phyloP scores from a whole-genome alignment of 2,113 vertebrate species.

The Psammodynastes pulverulentus region DNA sequence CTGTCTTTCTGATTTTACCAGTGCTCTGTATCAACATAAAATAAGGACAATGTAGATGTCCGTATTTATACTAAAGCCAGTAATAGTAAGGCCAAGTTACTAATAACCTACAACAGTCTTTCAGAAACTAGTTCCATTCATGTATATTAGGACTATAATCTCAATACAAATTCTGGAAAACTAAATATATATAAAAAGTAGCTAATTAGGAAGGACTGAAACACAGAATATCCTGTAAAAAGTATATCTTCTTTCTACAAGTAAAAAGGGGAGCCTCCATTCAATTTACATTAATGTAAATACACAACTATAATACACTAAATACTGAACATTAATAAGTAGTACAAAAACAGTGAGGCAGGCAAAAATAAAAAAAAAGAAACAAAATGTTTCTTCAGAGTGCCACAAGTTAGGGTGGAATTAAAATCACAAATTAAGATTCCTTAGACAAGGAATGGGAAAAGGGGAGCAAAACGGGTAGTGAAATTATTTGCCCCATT shows the following conservation, averaged over 20 bases:
- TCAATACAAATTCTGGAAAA: background rate
- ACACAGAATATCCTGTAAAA: background rate
- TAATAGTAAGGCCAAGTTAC: background rate
- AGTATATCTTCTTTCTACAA: background rate
- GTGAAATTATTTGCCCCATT: background rate
- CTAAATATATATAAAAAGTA: background rate
- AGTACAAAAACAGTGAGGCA: background rate
- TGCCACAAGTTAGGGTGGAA: background rate
- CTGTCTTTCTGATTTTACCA: background rate
- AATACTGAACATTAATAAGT: background rate
- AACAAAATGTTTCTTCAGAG: background rate
- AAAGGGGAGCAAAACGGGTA: background rate
- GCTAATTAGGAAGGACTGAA: background rate
- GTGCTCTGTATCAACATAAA: background rate
- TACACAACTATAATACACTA: background rate
- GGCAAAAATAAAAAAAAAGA: background rate
- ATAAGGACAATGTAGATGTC: background rate
- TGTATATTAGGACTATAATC: background rate
- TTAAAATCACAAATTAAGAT: background rate
- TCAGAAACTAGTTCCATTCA: background rate
- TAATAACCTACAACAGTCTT: background rate
- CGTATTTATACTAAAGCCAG: background rate
- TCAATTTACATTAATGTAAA: background rate
- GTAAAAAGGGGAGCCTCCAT: background rate
- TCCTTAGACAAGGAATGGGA: background rate